phyloP scores from a whole-genome alignment of 2,113 vertebrate species.

The Odontesthes bonariensis region DNA sequence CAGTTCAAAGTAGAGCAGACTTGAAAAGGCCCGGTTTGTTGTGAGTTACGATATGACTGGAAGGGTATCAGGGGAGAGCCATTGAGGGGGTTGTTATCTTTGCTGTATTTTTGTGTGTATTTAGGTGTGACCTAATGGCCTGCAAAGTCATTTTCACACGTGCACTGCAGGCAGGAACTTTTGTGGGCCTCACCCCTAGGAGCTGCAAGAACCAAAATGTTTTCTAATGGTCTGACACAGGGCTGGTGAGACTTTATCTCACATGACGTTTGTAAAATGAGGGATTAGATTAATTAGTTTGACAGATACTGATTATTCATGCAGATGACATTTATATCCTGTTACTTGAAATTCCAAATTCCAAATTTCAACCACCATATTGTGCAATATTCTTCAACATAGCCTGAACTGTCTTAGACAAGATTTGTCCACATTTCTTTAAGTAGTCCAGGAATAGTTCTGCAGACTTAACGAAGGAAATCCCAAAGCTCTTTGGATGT shows the following conservation, averaged over 20 bases:
- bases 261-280: too few relatives aligned
- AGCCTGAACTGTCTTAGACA: too few relatives aligned
- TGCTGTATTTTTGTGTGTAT: background rate
- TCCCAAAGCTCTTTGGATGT: too few relatives aligned
- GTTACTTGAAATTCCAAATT: too few relatives aligned
- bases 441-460: too few relatives aligned
- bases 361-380: too few relatives aligned
- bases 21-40: conserved; percentile 44
- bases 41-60: conserved; percentile 41
- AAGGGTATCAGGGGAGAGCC: conserved; percentile 19
- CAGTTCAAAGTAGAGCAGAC: conserved; percentile 62
- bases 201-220: background rate
- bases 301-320: too few relatives aligned
- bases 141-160: background rate
- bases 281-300: too few relatives aligned
- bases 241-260: background rate
- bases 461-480: too few relatives aligned
- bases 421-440: too few relatives aligned
- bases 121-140: conserved; percentile 7
- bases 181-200: background rate
- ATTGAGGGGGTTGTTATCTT: background rate
- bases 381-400: too few relatives aligned
- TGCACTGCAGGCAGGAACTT: background rate
- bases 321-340: too few relatives aligned
- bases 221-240: background rate